Base-by-base conservation (phyloP, 2,113 vertebrate species). In the Paraplagusia blochii region DNA sequence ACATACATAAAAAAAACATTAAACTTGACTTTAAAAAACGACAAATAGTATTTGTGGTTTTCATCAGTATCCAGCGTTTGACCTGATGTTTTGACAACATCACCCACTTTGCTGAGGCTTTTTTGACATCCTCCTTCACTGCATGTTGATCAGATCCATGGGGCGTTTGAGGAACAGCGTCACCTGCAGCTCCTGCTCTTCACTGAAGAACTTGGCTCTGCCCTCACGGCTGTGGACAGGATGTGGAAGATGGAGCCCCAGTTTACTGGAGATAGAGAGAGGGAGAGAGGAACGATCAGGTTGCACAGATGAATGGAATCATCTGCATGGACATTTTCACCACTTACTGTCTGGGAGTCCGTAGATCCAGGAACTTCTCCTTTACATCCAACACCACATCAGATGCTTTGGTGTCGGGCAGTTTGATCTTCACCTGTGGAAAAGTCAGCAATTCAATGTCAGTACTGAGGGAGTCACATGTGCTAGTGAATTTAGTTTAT, bases 171-270 rank as follows among this genome's bases (percentile, higher is more conserved):
- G 64, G 15, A 83, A 78, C n/a, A 96, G 64, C 12, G 91, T 93
- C 79, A 98, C 87, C 89, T 98, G 90, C 65, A 98, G 88, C 40
- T 85, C 91, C 59, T 89, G 88, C 33, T 76, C 82, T 40, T 96
- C 93, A 1, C 76, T 65, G 33, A 89, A 81, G 74, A 95, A 96
- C 43, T 72, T 70, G 44, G 94, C 97, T 74, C 84, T 95, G 1
- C 92, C 92, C 35, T 81, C 88, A 29, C 82, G 81, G 58, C 74
- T 81, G 76, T 95, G 89, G 29, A 94, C 88, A 1, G 81, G 85
- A 46, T 95, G 89, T 7, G 95, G 95, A 15, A 99, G 90, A 48
- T 94, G 93, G 56, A 98, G 79, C 49, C 94, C 88, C 43, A 98
- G 85, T 77, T 93, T 96, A 82, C 95, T 98, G 85, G 38, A 66